Conservation (phyloP, 2,888 invertebrate genomes). For the Drymonia ruficornis region DNA sequence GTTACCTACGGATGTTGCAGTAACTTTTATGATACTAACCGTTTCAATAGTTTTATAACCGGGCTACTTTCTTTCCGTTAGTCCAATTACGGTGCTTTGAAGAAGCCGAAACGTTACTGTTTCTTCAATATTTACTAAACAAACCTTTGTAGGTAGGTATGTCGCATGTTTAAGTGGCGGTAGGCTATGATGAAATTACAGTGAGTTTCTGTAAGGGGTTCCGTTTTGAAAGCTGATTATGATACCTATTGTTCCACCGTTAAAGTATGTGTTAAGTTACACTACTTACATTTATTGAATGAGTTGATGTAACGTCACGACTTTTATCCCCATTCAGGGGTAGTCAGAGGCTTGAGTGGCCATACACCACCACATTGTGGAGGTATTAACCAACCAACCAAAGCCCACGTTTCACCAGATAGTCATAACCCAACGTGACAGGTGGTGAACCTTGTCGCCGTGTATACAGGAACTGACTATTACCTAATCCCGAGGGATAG, state of each 20-base stretch:
- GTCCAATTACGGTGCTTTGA: slow-evolving; percentile 67
- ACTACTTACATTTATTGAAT: too few relatives aligned
- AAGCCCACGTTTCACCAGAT: too few relatives aligned
- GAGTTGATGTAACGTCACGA: too few relatives aligned
- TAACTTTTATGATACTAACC: slow-evolving; percentile 53
- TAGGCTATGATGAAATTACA: background rate
- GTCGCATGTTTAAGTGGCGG: background rate
- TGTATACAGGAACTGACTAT: too few relatives aligned
- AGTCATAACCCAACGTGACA: too few relatives aligned
- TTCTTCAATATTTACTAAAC: slow-evolving; percentile 35
- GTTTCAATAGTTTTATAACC: slow-evolving; percentile 63
- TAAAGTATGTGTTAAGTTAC: too few relatives aligned
- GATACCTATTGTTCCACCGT: background rate
- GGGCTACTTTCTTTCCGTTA: slow-evolving; percentile 76
- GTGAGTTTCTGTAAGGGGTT: background rate
- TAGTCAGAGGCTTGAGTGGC: too few relatives aligned
- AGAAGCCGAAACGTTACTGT: slow-evolving; percentile 61
- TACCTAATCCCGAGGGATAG: too few relatives aligned
- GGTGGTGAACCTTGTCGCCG: too few relatives aligned
- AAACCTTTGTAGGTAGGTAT: slow-evolving; percentile 10
- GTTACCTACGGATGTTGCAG: slow-evolving; percentile 36
- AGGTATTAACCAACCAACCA: too few relatives aligned
- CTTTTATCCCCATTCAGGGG: too few relatives aligned
- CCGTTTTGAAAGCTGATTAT: background rate
- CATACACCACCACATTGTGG: too few relatives aligned